Evolutionary conservation across 2,888 invertebrate genomes (phyloP), one percentile per base, ranked within the genome.

Genomic region (Mayetiola destructor): DNA sequence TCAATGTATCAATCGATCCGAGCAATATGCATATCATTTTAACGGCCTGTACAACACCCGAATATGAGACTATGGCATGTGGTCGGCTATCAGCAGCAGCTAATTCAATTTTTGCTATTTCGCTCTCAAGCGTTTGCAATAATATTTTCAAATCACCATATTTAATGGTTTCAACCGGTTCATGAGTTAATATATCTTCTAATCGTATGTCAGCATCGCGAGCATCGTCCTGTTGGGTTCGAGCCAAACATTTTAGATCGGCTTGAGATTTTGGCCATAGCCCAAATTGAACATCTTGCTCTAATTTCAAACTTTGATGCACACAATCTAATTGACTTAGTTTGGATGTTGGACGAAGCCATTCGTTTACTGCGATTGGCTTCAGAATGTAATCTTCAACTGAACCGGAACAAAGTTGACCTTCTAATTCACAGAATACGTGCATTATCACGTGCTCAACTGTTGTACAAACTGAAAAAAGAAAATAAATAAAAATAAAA

Each of bases 321-420:
- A 95, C 85, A 68, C 94, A 94, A 69, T 92, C 91, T 69, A 94
- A 89, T 68, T 93, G 91, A 60, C 86, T 84, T 32, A 96, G 77
- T 12, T 81, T 79, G 35, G 89, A 88, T 56, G 88, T 85, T 14
- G 88, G 82, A 0, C 85, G 83, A 35, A 96, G 73, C 75, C 93
- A 96, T 72, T 95, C 95, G 56, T 87, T 82, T 59, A 88, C 79
- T 18, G 94, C 93, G 75, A 73, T 81, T 70, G 69, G 79, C 75
- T 52, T 30, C n/a, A 58, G 37, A 27, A 84, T 80, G 70, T 80
- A 87, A 66, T 81, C 81, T 57, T 77, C 75, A 64, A 80, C 81
- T 55, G 79, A 78, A 16, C 82, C 82, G 59, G 77, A 20, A 16
- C 55, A 75, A 40, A 80, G 78, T 65, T 82, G 80, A 57, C 84